Evolutionary conservation across 2,113 vertebrate genomes (phyloP).

Genomic region (Catharus minimus): DNA sequence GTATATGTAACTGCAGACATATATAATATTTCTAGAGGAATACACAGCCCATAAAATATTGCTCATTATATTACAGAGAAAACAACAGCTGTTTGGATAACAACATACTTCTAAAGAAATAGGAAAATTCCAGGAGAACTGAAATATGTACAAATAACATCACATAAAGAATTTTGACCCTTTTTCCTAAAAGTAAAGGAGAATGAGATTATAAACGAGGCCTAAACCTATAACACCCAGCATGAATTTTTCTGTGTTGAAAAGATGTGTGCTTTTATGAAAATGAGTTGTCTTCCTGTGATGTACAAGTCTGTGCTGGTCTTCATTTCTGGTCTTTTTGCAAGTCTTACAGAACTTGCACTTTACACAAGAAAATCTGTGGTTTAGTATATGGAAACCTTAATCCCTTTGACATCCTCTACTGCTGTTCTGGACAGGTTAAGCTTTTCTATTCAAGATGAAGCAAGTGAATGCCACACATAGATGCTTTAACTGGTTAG

Average conservation of each 20-base stretch:
- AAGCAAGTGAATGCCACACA: background rate
- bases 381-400: background rate
- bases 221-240: background rate
- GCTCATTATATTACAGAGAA: conserved; percentile 34
- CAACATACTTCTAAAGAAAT: background rate
- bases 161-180: background rate
- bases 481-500: background rate
- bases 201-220: background rate
- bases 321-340: background rate
- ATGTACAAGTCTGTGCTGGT: background rate
- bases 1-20: background rate
- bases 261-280: background rate
- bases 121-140: background rate
- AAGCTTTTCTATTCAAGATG: background rate
- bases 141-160: background rate
- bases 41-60: conserved; percentile 11
- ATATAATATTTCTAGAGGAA: conserved; percentile 16
- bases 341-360: background rate
- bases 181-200: background rate
- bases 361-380: background rate
- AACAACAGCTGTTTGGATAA: conserved; percentile 47
- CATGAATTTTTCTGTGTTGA: background rate
- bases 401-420: background rate
- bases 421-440: background rate
- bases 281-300: background rate